phyloP scores from a whole-genome alignment of 1,140 invertebrate genomes.

The Mizuhopecten yessoensis region DNA sequence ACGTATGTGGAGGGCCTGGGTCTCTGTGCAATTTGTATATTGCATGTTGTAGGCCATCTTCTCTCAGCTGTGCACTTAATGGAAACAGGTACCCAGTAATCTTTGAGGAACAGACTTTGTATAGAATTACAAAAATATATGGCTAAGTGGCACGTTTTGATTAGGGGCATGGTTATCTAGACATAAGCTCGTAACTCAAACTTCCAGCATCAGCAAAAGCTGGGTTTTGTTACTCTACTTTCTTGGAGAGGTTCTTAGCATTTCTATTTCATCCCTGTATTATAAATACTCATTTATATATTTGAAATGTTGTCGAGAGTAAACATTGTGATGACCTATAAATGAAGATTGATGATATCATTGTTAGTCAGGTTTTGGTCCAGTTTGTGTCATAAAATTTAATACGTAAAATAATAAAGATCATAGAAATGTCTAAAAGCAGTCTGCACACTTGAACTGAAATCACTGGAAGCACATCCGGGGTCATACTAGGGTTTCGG shows the following conservation, averaged over 20 bases:
- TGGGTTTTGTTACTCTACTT: too few relatives aligned
- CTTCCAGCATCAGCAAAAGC: background rate
- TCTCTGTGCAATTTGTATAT: background rate
- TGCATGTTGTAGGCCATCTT: background rate
- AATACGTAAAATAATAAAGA: background rate
- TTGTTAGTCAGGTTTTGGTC: background rate
- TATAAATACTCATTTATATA: too few relatives aligned
- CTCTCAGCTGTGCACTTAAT: background rate
- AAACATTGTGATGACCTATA: too few relatives aligned
- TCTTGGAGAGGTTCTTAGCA: too few relatives aligned
- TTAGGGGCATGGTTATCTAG: background rate
- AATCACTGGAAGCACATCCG: background rate
- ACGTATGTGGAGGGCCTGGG: too few relatives aligned
- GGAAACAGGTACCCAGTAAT: background rate
- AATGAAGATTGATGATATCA: background rate
- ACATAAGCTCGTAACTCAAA: background rate
- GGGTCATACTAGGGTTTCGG: conserved; percentile 73
- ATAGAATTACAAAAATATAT: background rate
- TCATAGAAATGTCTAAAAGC: background rate
- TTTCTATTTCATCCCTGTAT: too few relatives aligned
- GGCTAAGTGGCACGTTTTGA: too few relatives aligned
- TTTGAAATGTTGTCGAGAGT: too few relatives aligned
- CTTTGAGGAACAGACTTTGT: background rate
- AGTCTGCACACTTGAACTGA: conserved; percentile 37
- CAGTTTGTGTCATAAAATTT: background rate